Percentiles rank a stretch among this genome's conserved stretches.
These are phyloP conservation scores for Tipula vernalis DNA, from an alignment of 2,888 invertebrate species.

Conservation along the genomic window DNA sequence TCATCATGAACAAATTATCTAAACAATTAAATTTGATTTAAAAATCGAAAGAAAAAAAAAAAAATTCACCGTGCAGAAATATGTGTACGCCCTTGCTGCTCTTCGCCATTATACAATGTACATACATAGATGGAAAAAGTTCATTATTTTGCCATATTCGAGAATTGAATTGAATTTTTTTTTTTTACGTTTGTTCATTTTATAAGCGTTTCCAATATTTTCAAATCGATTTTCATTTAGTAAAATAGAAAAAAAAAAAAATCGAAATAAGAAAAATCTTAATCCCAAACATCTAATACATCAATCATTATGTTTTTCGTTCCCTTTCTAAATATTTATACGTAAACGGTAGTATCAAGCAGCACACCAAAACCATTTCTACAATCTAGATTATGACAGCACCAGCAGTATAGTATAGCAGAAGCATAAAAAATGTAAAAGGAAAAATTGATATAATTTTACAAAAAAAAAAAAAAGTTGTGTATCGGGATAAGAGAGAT, in stretches of 20 bases:
- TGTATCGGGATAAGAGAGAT: not conserved
- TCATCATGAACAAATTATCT: not conserved
- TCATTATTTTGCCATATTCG: not conserved
- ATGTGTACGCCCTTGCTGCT: not conserved
- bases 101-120: not conserved
- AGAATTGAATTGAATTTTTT: not conserved
- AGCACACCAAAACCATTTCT: not conserved
- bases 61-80: not conserved
- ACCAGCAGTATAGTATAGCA: not conserved
- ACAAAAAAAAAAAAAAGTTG: not conserved
- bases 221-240: conserved; percentile 4
- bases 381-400: not conserved
- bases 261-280: not conserved
- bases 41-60: not conserved
- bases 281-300: not conserved
- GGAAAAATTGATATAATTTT: not conserved
- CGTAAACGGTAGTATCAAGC: not conserved
- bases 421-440: not conserved
- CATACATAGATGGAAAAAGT: not conserved
- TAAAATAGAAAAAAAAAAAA: not conserved
- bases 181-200: not conserved
- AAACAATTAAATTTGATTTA: not conserved
- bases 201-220: not conserved
- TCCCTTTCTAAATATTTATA: not conserved
- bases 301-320: not conserved